Conservation (phyloP, 1,140 invertebrate genomes). For the Lepidostoma basale region DNA sequence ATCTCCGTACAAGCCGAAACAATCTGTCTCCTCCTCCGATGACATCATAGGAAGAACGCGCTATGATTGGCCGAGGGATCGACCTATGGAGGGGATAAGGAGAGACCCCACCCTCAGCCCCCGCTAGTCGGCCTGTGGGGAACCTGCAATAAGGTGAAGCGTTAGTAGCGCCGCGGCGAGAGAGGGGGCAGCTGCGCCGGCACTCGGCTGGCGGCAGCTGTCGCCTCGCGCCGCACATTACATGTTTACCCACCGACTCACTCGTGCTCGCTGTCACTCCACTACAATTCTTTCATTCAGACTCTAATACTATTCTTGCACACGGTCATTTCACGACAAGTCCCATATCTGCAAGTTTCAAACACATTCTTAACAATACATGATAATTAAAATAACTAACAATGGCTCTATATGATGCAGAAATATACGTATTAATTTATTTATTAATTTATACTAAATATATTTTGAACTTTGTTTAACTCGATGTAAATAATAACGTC, state of each 20-base stretch:
- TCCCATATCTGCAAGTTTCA: neutral
- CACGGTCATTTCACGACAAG: neutral
- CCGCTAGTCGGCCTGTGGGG: constrained; percentile 53
- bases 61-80: constrained; percentile 68
- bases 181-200: constrained; percentile 17
- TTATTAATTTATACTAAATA: too few relatives aligned
- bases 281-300: too few relatives aligned
- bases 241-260: too few relatives aligned
- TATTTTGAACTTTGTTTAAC: too few relatives aligned
- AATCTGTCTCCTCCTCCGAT: constrained; percentile 91
- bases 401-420: too few relatives aligned
- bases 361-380: neutral
- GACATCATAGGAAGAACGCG: constrained; percentile 84
- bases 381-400: too few relatives aligned
- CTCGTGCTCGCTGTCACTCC: too few relatives aligned
- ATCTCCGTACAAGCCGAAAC: constrained; percentile 89
- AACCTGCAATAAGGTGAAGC: constrained; percentile 32
- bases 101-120: constrained; percentile 49
- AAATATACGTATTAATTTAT: too few relatives aligned
- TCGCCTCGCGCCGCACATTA: neutral
- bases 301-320: too few relatives aligned
- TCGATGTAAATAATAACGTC: too few relatives aligned
- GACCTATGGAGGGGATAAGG: constrained; percentile 53
- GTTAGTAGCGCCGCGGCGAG: constrained; percentile 10
- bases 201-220: neutral